Evolutionary conservation across 2,888 invertebrate species (phyloP), one percentile per base, ranked within the genome.

Genomic region (Osmoderma eremita): DNA sequence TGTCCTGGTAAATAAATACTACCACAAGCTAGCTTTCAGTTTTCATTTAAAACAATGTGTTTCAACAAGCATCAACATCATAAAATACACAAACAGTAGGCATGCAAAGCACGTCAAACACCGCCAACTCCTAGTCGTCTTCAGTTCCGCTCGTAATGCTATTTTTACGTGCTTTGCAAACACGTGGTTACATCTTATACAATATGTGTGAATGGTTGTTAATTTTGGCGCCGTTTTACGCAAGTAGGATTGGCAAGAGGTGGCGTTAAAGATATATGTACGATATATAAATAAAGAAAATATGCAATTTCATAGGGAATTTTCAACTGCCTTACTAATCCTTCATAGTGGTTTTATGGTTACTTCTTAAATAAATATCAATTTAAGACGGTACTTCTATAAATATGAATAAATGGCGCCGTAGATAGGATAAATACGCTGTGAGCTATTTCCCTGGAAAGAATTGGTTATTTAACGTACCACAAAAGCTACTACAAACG

Each of bases 171-270:
- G 24, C 45, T 18, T 18, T 36, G 24, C 17, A 30, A 45, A 12
- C 58, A 61, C 58, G 58, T 30, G 58, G 20, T 61, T 61, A 48
- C 12, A 15, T n/a, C 45, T 61, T 61, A 61, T 36, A 61, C 42
- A 61, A 61, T 48, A 61, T 30, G 20, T 6, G 17, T 18, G 58
- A 61, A 61, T 45, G 45, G 45, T 45, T 30, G 42, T 48, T 61
- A 61, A 61, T 45, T 61, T 61, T 45, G 58, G 58, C 30, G n/a
- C 30, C 30, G 24, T 53, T 42, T 42, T 42, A 61, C 58, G 58
- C 58, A 61, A 61, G 58, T n/a, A 30, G 30, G 12, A 45, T 48
- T 61, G 58, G 58, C 58, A 61, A 24, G 41, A 56, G 42, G 42
- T 30, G 42, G 22, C 10, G 17, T 45, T 58, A 42, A 24, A 13